Evolutionary conservation across 2,888 invertebrate species (phyloP).

Genomic region (Atrina japonica): DNA sequence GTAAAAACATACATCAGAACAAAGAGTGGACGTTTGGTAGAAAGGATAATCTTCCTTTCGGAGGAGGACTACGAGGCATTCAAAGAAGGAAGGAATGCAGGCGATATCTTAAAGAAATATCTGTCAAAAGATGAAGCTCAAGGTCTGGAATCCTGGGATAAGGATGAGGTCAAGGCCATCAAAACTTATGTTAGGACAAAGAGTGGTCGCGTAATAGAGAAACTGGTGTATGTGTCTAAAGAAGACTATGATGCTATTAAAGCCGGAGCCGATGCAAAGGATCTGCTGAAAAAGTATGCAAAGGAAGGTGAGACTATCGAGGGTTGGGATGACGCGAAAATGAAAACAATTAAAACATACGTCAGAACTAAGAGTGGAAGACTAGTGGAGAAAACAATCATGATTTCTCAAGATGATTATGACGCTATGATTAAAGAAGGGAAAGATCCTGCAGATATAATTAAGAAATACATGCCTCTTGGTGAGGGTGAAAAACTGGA

Average conservation of each 20-base stretch:
- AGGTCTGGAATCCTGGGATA: constrained; percentile 77
- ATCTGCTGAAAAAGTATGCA: constrained; percentile 72
- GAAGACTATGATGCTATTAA: constrained; percentile 78
- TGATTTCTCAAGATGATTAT: constrained; percentile 79
- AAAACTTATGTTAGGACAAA: constrained; percentile 79
- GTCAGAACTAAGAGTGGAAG: constrained; percentile 79
- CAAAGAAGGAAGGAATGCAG: constrained; percentile 72
- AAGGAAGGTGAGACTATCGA: constrained; percentile 74
- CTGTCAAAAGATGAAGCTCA: constrained; percentile 75
- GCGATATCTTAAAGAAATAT: constrained; percentile 72
- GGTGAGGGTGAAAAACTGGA: constrained; percentile 77
- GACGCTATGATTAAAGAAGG: constrained; percentile 76
- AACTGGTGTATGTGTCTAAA: constrained; percentile 77
- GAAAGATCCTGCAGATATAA: constrained; percentile 71
- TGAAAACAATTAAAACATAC: constrained; percentile 78
- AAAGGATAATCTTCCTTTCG: constrained; percentile 76
- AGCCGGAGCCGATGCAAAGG: constrained; percentile 72
- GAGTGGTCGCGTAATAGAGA: constrained; percentile 77
- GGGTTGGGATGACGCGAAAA: constrained; percentile 79
- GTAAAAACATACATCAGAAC: constrained; percentile 79
- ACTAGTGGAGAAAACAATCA: constrained; percentile 77
- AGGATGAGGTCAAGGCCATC: constrained; percentile 79
- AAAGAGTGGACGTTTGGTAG: constrained; percentile 78
- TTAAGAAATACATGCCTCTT: constrained; percentile 76
- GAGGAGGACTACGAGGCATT: constrained; percentile 78